These are phyloP conservation scores for Spisula solida DNA, from an alignment of 2,888 invertebrate genomes.

Conservation along the genomic window DNA sequence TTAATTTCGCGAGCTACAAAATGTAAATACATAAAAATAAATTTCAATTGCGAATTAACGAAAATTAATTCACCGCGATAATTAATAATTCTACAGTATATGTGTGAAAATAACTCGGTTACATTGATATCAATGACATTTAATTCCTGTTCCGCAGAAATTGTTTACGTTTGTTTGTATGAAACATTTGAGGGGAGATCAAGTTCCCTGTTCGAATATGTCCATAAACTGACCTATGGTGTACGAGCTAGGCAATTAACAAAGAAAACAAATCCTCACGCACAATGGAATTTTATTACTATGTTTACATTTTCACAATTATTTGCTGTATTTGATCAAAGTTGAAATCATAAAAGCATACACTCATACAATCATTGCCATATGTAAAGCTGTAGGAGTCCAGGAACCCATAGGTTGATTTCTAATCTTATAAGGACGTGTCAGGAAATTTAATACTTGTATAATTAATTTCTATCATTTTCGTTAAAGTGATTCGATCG, in stretches of 20 bases:
- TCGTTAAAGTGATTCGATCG: not conserved
- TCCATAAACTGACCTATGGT: not conserved
- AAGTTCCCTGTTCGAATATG: conserved; percentile 13
- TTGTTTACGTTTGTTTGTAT: not conserved
- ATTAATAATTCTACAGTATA: not conserved
- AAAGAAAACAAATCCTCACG: conserved; percentile 26
- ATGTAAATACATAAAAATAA: no score
- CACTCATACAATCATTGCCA: not conserved
- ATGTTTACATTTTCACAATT: conserved; percentile 42
- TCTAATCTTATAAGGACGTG: not conserved
- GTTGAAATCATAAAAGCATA: not conserved
- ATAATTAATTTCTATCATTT: not conserved
- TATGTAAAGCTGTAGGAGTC: no score
- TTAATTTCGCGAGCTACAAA: no score
- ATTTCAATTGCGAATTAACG: no score
- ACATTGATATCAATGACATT: not conserved
- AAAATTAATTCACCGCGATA: no score
- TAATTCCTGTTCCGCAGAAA: not conserved
- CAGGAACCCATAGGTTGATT: no score
- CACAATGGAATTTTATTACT: conserved; percentile 28
- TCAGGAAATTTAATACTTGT: no score
- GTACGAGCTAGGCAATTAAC: conserved; percentile 18
- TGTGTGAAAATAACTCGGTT: not conserved
- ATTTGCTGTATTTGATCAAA: conserved; percentile 7
- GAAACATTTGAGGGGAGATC: not conserved